Evolutionary conservation across 1,140 invertebrate genomes (phyloP).

Genomic region (Lethrus apterus): DNA sequence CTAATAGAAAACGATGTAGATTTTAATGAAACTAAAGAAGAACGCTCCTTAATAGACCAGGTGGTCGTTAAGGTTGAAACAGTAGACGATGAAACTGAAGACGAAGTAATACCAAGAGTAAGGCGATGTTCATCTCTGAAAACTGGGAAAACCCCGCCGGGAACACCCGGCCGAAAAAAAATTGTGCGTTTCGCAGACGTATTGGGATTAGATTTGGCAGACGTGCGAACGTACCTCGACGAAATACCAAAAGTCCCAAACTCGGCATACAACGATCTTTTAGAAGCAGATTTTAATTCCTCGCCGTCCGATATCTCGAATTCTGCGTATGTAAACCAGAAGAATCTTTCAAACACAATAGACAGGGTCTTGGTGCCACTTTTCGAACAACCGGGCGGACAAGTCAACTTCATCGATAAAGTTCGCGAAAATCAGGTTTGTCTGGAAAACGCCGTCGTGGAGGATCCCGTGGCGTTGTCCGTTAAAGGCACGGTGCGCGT

Average conservation of each 20-base stretch:
- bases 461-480: conserved; percentile 61
- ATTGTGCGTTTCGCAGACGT: conserved; percentile 94
- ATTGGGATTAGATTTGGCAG: conserved; percentile 84
- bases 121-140: conserved; percentile 80
- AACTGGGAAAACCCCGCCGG: conserved; percentile 84
- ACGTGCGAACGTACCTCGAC: conserved; percentile 82
- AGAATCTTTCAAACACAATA: conserved; percentile 30
- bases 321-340: background rate
- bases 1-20: background rate
- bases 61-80: conserved; percentile 2
- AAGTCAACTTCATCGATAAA: conserved; percentile 68
- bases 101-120: conserved; percentile 54
- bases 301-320: conserved; percentile 32
- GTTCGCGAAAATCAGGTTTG: conserved; percentile 67
- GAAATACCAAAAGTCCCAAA: conserved; percentile 82
- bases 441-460: conserved; percentile 75
- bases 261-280: conserved; percentile 71
- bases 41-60: too few relatives aligned
- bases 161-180: conserved; percentile 82
- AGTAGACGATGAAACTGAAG: conserved; percentile 6
- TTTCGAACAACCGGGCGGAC: conserved; percentile 75
- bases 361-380: conserved; percentile 58
- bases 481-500: conserved; percentile 83
- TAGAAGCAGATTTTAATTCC: conserved; percentile 45
- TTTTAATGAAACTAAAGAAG: background rate